Conservation (phyloP, 2,113 vertebrate genomes). For the Oceanodroma tethys region DNA sequence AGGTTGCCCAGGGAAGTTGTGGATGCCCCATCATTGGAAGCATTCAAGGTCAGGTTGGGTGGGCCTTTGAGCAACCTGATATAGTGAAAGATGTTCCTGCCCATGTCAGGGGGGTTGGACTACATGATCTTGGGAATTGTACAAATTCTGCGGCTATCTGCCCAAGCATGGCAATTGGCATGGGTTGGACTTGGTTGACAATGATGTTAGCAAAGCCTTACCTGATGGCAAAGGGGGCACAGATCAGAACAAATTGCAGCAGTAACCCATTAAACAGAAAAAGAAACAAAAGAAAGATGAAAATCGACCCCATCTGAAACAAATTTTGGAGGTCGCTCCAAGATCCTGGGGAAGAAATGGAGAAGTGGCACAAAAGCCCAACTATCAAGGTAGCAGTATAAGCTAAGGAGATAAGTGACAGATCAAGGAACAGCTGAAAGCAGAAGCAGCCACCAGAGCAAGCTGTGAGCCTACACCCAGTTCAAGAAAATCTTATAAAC, state of each 20-base stretch:
- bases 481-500: background rate
- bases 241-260: background rate
- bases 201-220: background rate
- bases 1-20: background rate
- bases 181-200: background rate
- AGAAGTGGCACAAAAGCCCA: background rate
- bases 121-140: background rate
- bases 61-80: background rate
- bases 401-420: background rate
- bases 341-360: background rate
- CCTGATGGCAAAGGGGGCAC: background rate
- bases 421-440: background rate
- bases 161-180: background rate
- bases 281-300: background rate
- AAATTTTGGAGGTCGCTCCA: background rate
- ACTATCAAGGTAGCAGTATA: background rate
- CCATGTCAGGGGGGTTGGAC: background rate
- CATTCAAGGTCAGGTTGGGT: background rate
- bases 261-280: background rate
- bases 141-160: background rate
- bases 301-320: background rate
- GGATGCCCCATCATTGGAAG: background rate
- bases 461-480: background rate
- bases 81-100: background rate
- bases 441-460: background rate